Base-by-base conservation (phyloP, 2,797 vertebrate species). In the Diplodus sargus region DNA sequence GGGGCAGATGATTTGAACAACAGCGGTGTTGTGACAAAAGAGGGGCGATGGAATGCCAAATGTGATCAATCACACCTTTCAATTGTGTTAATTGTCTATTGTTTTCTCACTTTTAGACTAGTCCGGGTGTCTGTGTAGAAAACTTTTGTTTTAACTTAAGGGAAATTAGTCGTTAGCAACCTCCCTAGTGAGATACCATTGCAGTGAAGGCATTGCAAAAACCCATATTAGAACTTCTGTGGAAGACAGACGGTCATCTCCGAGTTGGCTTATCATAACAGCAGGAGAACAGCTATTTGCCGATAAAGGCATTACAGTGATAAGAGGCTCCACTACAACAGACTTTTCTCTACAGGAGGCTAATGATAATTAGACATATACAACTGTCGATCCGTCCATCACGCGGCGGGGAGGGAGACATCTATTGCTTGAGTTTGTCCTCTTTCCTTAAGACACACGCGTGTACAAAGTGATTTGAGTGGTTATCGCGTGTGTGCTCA, bases 281-380 rank as follows among this genome's bases (percentile, higher is more conserved):
- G 90, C 89, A 72, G 83, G 89, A 87, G 74, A 47, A 64, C 63
- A 43, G 80, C 59, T 42, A 77, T 87, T 75, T 66, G 79, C 85
- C 89, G 88, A 89, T 81, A 74, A 84, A 85, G 79, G 53, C 73
- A 30, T 82, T 84, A 83, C 70, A 81, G 85, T 66, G 89, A 89
- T 93, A 90, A 87, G 83, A 82, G 45, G 51, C 39, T 54, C 79
- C 70, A 85, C 90, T 89, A 86, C 85, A 87, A 65, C 86, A 83
- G 85, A 71, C 82, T 65, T 85, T 49, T 71, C 88, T 88, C 91
- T 81, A 74, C 84, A 64, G 90, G 90, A 91, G 92, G 92, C 63
- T 85, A 90, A 93, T 87, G 90, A 87, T 90, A 82, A 91, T 91
- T 83, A 85, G 89, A 90, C 67, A 78, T 85, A 88, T 70, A 81